A percentile compares a stretch with the other conserved stretches of the same genome.
phyloP scores from a whole-genome alignment of 37 sponge, comb jelly and placozoan species.

The Aplysina aerophoba region DNA sequence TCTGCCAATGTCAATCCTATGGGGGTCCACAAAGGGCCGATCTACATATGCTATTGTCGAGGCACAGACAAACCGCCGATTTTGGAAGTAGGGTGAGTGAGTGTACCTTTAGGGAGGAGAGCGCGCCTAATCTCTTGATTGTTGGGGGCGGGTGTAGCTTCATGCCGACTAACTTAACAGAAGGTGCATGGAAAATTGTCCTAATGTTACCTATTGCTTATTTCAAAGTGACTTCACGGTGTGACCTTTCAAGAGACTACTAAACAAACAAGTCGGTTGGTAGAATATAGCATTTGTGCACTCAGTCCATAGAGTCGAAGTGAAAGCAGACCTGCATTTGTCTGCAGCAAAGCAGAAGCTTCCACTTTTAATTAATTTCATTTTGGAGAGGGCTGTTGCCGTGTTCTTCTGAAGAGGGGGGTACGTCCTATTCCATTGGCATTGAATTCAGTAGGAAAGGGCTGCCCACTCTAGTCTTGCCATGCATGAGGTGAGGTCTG shows the following conservation, averaged over 20 bases:
- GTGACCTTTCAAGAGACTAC: too few species aligned
- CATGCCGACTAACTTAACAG: too few species aligned
- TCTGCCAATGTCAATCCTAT: constrained; percentile 66
- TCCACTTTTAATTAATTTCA: too few species aligned
- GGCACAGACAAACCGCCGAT: constrained; percentile 73
- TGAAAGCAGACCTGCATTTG: too few species aligned
- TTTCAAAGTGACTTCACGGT: too few species aligned
- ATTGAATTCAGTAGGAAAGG: neutral
- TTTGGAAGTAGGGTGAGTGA: constrained; percentile 71
- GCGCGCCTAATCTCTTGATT: neutral
- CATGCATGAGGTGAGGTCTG: too few species aligned
- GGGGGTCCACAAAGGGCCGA: constrained; percentile 15
- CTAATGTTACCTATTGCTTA: neutral
- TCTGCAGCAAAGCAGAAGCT: too few species aligned
- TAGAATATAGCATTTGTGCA: too few species aligned
- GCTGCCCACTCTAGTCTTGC: neutral
- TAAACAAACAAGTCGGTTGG: too few species aligned
- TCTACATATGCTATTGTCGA: constrained; percentile 71
- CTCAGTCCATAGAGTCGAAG: too few species aligned
- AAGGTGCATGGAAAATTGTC: neutral
- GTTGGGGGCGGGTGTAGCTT: too few species aligned
- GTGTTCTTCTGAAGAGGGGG: neutral
- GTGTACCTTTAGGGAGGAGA: neutral
- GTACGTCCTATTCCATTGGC: neutral
- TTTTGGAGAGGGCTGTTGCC: too few species aligned